Conservation (phyloP, 2,888 invertebrate species). For the Caenorhabditis macrosperma region DNA sequence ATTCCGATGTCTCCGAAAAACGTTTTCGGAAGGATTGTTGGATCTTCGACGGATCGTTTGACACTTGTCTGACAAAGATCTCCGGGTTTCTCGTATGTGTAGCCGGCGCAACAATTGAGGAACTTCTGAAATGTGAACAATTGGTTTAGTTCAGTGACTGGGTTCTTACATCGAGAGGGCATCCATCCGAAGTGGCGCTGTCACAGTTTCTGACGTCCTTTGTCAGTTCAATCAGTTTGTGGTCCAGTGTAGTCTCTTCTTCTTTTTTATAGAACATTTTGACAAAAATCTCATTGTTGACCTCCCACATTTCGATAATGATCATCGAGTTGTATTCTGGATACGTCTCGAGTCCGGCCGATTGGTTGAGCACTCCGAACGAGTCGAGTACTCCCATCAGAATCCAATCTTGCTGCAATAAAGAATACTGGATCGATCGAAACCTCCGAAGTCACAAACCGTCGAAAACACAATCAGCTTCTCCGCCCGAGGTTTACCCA, state of each 20-base stretch:
- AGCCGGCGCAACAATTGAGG: conserved; percentile 7
- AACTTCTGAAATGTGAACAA: conserved; percentile 1
- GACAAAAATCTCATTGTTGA: not conserved
- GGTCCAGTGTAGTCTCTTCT: conserved; percentile 19
- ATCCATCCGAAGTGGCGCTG: not conserved
- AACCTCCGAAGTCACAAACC: not conserved
- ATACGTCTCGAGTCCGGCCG: conserved; percentile 14
- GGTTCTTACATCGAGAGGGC: not conserved
- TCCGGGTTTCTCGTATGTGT: not conserved
- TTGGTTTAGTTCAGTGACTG: not conserved
- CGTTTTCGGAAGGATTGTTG: not conserved
- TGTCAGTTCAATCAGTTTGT: conserved; percentile 36
- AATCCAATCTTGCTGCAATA: conserved; percentile 58
- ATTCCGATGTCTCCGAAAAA: not conserved
- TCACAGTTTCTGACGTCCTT: conserved; percentile 15
- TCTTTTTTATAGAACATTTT: conserved; percentile 45
- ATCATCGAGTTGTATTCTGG: conserved; percentile 60
- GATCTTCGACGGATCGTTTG: not conserved
- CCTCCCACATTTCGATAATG: conserved; percentile 36
- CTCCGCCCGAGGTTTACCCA: not conserved
- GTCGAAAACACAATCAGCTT: conserved; percentile 47
- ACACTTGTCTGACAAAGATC: not conserved
- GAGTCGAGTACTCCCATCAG: conserved; percentile 48
- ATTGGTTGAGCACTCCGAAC: conserved; percentile 31
- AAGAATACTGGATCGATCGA: not conserved